A percentile compares a stretch with the other conserved stretches of the same genome.
phyloP scores from a whole-genome alignment of 1,140 invertebrate genomes.

The Hestina assimilis region DNA sequence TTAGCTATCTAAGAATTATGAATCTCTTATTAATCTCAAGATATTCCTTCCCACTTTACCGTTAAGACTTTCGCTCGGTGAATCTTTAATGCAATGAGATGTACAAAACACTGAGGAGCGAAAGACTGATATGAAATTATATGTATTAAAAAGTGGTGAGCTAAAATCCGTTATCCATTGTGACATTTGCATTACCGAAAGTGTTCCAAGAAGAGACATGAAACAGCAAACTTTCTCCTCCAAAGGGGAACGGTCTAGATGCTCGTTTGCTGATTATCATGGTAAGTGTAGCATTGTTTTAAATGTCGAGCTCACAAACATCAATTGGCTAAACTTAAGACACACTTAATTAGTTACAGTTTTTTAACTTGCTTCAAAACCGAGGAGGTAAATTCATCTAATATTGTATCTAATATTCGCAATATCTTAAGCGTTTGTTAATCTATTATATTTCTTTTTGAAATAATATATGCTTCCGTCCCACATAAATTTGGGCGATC shows the following conservation, averaged over 20 bases:
- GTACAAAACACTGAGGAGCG: conserved; percentile 16
- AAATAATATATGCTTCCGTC: no score
- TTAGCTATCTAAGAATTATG: not conserved
- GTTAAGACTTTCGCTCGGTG: conserved; percentile 5
- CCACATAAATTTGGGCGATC: no score
- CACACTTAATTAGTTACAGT: conserved; percentile 1
- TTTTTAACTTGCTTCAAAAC: no score
- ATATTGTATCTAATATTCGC: no score
- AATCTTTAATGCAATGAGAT: conserved; percentile 12
- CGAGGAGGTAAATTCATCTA: no score
- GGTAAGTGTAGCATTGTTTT: conserved; percentile 61
- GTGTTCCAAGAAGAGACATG: conserved; percentile 64
- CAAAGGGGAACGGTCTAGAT: conserved; percentile 61
- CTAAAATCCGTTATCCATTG: conserved; percentile 64
- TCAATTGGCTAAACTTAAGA: not conserved
- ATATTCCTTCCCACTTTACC: not conserved
- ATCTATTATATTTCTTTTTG: no score
- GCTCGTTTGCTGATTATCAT: conserved; percentile 65
- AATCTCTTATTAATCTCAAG: not conserved
- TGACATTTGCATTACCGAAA: conserved; percentile 68
- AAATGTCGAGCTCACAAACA: conserved; percentile 11
- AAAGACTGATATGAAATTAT: conserved; percentile 45
- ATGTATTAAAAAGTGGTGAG: conserved; percentile 48
- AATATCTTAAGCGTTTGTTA: no score
- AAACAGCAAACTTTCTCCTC: conserved; percentile 63